Evolutionary conservation across 2,888 invertebrate species (phyloP).

Genomic region (Leptopilina syphax): DNA sequence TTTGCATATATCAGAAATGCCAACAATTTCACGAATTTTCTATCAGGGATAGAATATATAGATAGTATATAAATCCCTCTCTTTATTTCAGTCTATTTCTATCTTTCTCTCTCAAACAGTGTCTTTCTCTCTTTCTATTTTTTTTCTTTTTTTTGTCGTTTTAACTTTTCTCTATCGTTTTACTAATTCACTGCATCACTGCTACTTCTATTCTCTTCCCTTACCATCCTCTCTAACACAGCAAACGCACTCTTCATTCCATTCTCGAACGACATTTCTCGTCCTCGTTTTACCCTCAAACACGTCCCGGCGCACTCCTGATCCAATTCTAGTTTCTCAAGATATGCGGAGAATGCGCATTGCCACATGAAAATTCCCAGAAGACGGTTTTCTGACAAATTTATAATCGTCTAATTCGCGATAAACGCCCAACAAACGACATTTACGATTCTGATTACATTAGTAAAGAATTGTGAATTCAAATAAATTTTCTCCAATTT

Average conservation of each 20-base stretch:
- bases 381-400: constrained; percentile 27
- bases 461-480: neutral
- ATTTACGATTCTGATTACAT: constrained; percentile 12
- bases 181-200: neutral
- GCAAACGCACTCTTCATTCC: constrained; percentile 31
- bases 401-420: constrained; percentile 22
- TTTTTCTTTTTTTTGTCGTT: neutral
- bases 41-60: too few relatives aligned
- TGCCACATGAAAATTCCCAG: constrained; percentile 34
- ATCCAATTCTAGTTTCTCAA: constrained; percentile 36
- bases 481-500: neutral
- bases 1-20: too few relatives aligned
- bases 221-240: neutral
- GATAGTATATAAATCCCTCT: constrained; percentile 10
- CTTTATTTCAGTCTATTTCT: neutral
- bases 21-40: too few relatives aligned
- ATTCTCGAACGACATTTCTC: constrained; percentile 24
- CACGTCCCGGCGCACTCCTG: constrained; percentile 13
- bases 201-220: neutral
- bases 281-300: constrained; percentile 30
- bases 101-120: neutral
- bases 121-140: neutral
- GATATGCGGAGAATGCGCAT: constrained; percentile 19
- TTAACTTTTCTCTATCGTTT: neutral
- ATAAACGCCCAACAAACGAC: neutral